Conservation (phyloP, 2,888 invertebrate genomes). For the Sinelater perroti region DNA sequence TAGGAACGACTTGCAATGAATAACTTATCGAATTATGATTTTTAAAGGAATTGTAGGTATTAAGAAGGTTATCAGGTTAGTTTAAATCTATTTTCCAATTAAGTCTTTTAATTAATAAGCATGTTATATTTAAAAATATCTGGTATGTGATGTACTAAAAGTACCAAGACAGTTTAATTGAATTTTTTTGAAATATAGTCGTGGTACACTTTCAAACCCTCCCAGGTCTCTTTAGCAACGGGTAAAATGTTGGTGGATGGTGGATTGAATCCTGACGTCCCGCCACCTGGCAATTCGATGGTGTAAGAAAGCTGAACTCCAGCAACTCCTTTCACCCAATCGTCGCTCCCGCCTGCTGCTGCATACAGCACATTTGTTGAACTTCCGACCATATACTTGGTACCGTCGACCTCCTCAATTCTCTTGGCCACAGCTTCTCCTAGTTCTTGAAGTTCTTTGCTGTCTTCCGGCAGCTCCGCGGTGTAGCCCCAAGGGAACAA, state of each 20-base stretch:
- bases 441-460: conserved; percentile 60
- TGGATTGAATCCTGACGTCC: conserved; percentile 66
- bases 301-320: conserved; percentile 70
- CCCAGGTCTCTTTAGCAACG: conserved; percentile 69
- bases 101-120: too few species aligned
- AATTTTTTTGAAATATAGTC: background rate
- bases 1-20: too few species aligned
- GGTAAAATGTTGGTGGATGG: conserved; percentile 65
- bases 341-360: conserved; percentile 72
- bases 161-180: too few species aligned
- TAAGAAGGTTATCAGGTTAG: too few species aligned
- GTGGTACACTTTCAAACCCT: conserved; percentile 62
- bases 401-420: conserved; percentile 56
- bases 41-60: too few species aligned
- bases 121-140: too few species aligned
- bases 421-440: conserved; percentile 60
- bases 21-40: too few species aligned
- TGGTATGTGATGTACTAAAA: too few species aligned
- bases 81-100: too few species aligned
- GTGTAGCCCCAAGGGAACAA: conserved; percentile 76
- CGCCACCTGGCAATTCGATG: conserved; percentile 68
- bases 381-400: conserved; percentile 63
- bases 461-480: conserved; percentile 62
- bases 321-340: conserved; percentile 68
- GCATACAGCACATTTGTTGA: conserved; percentile 61